Conservation (phyloP, 2,888 invertebrate species). For the Eupelmus urozonus region DNA sequence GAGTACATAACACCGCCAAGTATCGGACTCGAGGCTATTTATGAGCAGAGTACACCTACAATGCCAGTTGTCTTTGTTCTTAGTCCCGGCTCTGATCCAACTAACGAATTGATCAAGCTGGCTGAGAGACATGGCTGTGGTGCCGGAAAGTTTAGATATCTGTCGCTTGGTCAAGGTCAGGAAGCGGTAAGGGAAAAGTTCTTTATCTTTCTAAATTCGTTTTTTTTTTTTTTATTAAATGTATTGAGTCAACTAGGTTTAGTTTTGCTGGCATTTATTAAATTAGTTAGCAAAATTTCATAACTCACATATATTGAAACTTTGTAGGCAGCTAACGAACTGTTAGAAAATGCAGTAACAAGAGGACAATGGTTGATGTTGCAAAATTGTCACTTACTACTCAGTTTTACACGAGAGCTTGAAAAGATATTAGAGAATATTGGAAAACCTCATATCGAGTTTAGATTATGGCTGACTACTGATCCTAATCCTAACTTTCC, state of each 20-base stretch:
- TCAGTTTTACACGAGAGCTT: constrained; percentile 87
- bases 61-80: constrained; percentile 95
- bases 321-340: constrained; percentile 82
- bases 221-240: neutral
- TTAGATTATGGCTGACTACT: constrained; percentile 94
- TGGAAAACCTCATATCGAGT: constrained; percentile 91
- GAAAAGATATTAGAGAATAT: constrained; percentile 91
- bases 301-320: constrained; percentile 16
- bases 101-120: constrained; percentile 89
- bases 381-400: constrained; percentile 93
- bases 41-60: constrained; percentile 88
- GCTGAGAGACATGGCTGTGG: constrained; percentile 84
- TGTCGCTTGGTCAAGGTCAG: constrained; percentile 96
- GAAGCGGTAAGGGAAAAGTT: constrained; percentile 82
- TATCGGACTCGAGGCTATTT: constrained; percentile 88
- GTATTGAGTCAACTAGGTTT: neutral
- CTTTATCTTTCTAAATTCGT: neutral
- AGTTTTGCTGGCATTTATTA: neutral
- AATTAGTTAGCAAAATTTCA: constrained; percentile 9
- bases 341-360: constrained; percentile 84
- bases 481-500: constrained; percentile 93
- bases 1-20: constrained; percentile 91
- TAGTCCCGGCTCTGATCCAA: constrained; percentile 96
- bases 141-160: constrained; percentile 87
- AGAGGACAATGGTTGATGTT: constrained; percentile 95